phyloP scores from a whole-genome alignment of 1,140 invertebrate genomes.

The Aethina tumida region DNA sequence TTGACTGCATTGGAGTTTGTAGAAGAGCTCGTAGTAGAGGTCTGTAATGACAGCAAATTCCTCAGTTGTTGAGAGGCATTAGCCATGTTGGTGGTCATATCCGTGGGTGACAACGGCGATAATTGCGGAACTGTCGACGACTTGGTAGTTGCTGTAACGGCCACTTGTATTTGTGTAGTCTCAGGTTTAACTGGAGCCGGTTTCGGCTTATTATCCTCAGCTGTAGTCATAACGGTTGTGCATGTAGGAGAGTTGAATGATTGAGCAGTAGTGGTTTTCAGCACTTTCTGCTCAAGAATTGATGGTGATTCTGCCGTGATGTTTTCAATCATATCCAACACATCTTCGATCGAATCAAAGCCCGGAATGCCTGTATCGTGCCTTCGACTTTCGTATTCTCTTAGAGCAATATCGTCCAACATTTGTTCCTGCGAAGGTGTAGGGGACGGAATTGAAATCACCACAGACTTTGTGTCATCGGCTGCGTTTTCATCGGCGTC shows the following conservation, averaged over 20 bases:
- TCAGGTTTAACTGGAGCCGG: constrained; percentile 6
- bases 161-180: constrained; percentile 25
- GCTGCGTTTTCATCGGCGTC: constrained; percentile 31
- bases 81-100: constrained; percentile 57
- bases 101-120: constrained; percentile 56
- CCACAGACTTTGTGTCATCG: constrained; percentile 46
- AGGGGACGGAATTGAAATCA: constrained; percentile 50
- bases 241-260: too few species aligned
- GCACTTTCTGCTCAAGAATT: constrained; percentile 22
- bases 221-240: too few species aligned
- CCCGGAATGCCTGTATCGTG: constrained; percentile 34
- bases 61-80: constrained; percentile 58
- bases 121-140: constrained; percentile 50
- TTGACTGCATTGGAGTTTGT: constrained; percentile 24
- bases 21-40: constrained; percentile 32
- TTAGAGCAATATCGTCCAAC: constrained; percentile 47
- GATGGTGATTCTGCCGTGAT: constrained; percentile 41
- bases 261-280: too few species aligned
- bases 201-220: too few species aligned
- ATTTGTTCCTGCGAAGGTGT: constrained; percentile 50
- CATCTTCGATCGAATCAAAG: constrained; percentile 55
- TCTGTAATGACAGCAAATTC: constrained; percentile 50
- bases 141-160: constrained; percentile 28
- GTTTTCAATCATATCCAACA: constrained; percentile 56
- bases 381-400: constrained; percentile 41